Conservation (phyloP, 2,797 vertebrate genomes). For the Tapera naevia region DNA sequence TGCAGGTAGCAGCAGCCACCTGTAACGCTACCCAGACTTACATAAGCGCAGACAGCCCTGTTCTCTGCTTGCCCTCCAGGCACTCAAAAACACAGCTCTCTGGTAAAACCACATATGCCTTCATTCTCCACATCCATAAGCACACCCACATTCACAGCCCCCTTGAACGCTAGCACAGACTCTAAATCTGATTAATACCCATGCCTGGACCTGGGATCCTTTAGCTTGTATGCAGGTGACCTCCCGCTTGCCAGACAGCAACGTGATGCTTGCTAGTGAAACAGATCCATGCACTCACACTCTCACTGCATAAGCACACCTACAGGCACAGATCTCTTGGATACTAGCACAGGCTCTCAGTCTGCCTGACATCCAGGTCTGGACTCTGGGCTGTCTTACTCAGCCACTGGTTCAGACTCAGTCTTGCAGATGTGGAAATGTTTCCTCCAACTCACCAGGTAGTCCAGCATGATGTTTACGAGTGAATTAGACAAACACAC, state of each 20-base stretch:
- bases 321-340: background rate
- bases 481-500: background rate
- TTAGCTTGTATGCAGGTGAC: background rate
- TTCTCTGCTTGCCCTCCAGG: background rate
- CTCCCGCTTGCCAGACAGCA: background rate
- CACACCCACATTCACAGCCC: too few relatives aligned
- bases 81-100: background rate
- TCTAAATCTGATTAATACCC: background rate
- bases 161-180: background rate
- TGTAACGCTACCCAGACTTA: background rate
- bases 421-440: background rate
- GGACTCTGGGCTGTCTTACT: background rate
- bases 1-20: fast-evolving
- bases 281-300: background rate
- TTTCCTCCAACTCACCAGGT: background rate
- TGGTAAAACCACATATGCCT: background rate
- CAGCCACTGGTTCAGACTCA: background rate
- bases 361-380: background rate
- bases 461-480: background rate
- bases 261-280: background rate
- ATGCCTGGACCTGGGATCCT: background rate
- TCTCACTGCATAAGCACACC: background rate
- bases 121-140: background rate
- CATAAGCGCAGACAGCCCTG: background rate
- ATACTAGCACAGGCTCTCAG: background rate